Base-by-base conservation (phyloP, 2,888 invertebrate species). In the Megamerina dolium region DNA sequence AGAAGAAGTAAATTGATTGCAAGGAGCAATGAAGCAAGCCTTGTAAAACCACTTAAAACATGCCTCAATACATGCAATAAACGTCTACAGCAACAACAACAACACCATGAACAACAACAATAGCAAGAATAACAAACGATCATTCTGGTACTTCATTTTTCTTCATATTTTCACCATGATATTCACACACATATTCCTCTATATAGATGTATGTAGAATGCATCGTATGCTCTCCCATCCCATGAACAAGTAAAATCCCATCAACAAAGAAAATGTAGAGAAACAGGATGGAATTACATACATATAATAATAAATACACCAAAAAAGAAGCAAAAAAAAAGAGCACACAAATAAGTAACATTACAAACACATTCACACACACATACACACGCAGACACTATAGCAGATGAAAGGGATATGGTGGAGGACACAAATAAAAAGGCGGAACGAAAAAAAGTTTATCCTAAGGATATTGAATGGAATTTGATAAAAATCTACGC, bases 41-140 rank as follows among this genome's bases (percentile, higher is more conserved):
- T 64, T 65, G 64, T 65, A 64, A 65, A 65, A 65, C 58, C 61
- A 64, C 60, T 64, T 64, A 61, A 64, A 63, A 58, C 61, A 63
- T 47, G 45, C 43, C 50, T 35, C 50, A 40, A 33, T 45, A 43
- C 41, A 47, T 63, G 62, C 64, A 60, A 61, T 64, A 63, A 62
- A 61, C 62, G 56, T 52, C 40, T 49, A 49, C 38, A 44, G 17
- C n/a, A n/a, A n/a, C n/a, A n/a, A n/a, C n/a, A 18, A 20, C 21
- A 35, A 20, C 10, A 18, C 16, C 36, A 26, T 17, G 10, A 17
- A 5, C 12, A 37, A 26, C 19, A 29, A 12, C 37, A 37, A 10
- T 12, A 37, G 20, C 29, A 19, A 39, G 17, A n/a, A 17, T 26
- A 39, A 23, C 18, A 16, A 19, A 10, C 33, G 26, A n/a, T 23